Base-by-base conservation (phyloP, 1,140 invertebrate species). In the Coptotermes formosanus region DNA sequence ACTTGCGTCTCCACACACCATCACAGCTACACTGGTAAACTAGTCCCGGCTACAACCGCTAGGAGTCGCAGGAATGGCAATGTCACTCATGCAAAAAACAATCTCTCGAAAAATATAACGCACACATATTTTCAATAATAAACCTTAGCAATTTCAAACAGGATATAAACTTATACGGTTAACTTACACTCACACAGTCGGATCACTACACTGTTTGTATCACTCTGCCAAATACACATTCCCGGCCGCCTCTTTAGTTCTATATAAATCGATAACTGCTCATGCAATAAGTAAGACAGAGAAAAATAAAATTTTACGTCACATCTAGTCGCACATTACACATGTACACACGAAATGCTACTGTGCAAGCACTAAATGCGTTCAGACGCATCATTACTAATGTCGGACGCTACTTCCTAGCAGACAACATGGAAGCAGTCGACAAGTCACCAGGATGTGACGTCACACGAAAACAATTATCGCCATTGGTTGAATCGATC, bases 401-500 rank as follows among this genome's bases (percentile, higher is more conserved):
- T 75, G 64, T 30, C 64, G 64, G 64, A 75, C 64, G n/a, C 64
- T 75, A 30, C 64, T 38, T 30, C 43, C 83, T 84, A 84, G 83
- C 83, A 84, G 83, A 84, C 83, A 64, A 38, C 83, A 84, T 38
- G 32, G n/a, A 55, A 48, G 83, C 83, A 84, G 83, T 84, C 48
- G 83, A 84, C 83, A 84, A 64, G 45, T 84, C 48, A 84, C 30
- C 48, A 52, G 83, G 83, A 84, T 55, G 48, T 84, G 83, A 84
- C 83, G 83, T 64, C 9, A 32, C 7, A 30, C 14, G 59, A 84
- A 55, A 84, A 84, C 83, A 84, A 84, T 30, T 84, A 48, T 23
- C 59, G 2, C 83, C 83, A 84, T 84, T 84, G 83, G 83, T 32
- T 43, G 25, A 64, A 84, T 84, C 83, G 83, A 84, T 75, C 64